Evolutionary conservation across 2,888 invertebrate genomes (phyloP), one percentile per base, ranked within the genome.

Genomic region (Frankliniella fusca): DNA sequence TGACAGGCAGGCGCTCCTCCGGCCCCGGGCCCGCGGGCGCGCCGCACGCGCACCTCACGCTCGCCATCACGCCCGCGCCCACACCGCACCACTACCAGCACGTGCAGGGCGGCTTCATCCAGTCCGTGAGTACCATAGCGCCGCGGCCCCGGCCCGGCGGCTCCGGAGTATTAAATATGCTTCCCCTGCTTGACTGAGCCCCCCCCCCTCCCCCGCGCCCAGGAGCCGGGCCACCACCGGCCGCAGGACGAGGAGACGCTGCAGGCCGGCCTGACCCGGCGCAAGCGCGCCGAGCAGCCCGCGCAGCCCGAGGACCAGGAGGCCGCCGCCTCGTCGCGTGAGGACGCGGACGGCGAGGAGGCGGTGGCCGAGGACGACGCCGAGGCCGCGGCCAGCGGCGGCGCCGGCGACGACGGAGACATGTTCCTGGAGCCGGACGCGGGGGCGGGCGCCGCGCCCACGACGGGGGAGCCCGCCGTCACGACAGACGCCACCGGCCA

Each of bases 401-500:
- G 70, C 70, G 70, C 70, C 23, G 23, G 12, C 70, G 70, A 76
- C 70, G 70, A 76, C 70, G 70, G 70, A 3, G 70, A 76, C 70
- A 76, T 76, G 70, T 76, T 76, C 70, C 70, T 76, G 70, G 70
- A 76, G 70, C 70, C 70, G 70, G 70, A 76, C 70, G 70, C 70
- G 70, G 70, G n/a, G 3, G 54, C 8, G 54, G 54, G 54, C 54
- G 15, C 12, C 61, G 70, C 70, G 23, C 70, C 70, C 23, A 76
- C 70, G 23, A 76, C 70, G 11, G 70, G 70, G 23, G 70, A 76
- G 70, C 70, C 70, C 70, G 70, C 23, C 23, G 27, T 27, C 70
- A 76, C 23, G 23, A 12, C 23, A 12, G 70, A 76, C 70, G 27
- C 70, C 11, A 27, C 70, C 23, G 83, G 84, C 12, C 85, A 85